Percentiles rank a stretch among this genome's conserved stretches.
These are phyloP conservation scores for Prionailurus bengalensis DNA, from an alignment of 2,113 vertebrate genomes.

Conservation along the genomic window DNA sequence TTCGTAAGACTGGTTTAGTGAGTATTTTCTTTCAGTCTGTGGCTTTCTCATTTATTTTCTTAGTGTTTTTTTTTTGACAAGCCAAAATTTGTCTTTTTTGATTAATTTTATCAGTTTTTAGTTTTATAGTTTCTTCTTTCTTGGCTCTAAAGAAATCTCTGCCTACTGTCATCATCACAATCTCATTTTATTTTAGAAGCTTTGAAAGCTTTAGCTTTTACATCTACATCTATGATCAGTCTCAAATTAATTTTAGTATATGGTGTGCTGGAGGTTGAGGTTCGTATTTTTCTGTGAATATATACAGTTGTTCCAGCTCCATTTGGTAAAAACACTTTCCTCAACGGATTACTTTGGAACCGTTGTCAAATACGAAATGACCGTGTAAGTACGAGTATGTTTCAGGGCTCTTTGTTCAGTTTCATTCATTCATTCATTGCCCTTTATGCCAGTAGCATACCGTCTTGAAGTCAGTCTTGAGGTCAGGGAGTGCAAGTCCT, in stretches of 20 bases:
- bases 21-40: not conserved
- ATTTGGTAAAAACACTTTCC: not conserved
- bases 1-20: not conserved
- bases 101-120: constrained; percentile 1
- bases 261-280: not conserved
- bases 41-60: constrained; percentile 44
- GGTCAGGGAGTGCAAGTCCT: not conserved
- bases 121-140: constrained; percentile 5
- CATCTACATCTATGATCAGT: not conserved
- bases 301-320: not conserved
- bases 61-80: not conserved
- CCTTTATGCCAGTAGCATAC: not conserved
- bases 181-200: not conserved
- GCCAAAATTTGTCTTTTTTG: not conserved
- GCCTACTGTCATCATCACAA: not conserved
- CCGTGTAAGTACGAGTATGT: not conserved
- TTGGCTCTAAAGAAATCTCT: not conserved
- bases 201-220: not conserved
- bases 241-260: not conserved
- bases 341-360: not conserved
- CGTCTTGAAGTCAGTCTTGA: not conserved
- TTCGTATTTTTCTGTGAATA: not conserved
- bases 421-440: not conserved
- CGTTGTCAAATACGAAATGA: not conserved
- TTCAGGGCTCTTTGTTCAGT: not conserved